Percentiles rank a stretch among this genome's conserved stretches.
Evolutionary conservation across 2,113 vertebrate species (phyloP).

Genomic region (Salvelinus namaycush): DNA sequence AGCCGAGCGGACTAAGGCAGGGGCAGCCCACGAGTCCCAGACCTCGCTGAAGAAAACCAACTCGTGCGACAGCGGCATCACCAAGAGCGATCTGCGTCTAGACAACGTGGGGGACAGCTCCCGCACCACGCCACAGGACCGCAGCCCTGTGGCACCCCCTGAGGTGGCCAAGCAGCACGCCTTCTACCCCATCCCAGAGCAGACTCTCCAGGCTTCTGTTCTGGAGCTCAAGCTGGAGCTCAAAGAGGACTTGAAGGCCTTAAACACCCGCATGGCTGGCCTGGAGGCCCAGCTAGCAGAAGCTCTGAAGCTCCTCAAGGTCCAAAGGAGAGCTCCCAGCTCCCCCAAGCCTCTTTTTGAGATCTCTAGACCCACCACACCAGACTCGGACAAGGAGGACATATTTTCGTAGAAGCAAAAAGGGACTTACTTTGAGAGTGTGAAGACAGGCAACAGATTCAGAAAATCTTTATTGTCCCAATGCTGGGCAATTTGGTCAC

Average conservation of each 20-base stretch:
- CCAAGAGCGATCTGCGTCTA: conserved; percentile 95
- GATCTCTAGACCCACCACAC: conserved; percentile 90
- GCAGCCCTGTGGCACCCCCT: conserved; percentile 81
- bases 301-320: conserved; percentile 88
- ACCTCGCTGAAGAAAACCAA: conserved; percentile 93
- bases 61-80: conserved; percentile 97
- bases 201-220: conserved; percentile 90
- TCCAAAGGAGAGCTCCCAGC: conserved; percentile 75
- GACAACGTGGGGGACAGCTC: conserved; percentile 85
- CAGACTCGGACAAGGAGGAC: conserved; percentile 89
- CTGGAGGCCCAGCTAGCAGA: conserved; percentile 92
- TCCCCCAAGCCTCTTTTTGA: conserved; percentile 87
- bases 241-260: conserved; percentile 91
- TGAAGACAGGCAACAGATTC: background rate
- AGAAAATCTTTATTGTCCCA: background rate
- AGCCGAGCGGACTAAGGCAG: conserved; percentile 85
- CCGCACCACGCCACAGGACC: conserved; percentile 89
- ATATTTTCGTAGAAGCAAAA: conserved; percentile 77
- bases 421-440: background rate
- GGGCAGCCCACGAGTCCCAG: conserved; percentile 51
- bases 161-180: conserved; percentile 83
- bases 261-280: conserved; percentile 84
- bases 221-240: conserved; percentile 91
- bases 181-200: conserved; percentile 96
- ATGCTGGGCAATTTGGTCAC: too few relatives aligned